Percentiles rank a stretch among this genome's conserved stretches.
phyloP scores from a whole-genome alignment of 2,113 vertebrate genomes.

The Lycocorax pyrrhopterus region DNA sequence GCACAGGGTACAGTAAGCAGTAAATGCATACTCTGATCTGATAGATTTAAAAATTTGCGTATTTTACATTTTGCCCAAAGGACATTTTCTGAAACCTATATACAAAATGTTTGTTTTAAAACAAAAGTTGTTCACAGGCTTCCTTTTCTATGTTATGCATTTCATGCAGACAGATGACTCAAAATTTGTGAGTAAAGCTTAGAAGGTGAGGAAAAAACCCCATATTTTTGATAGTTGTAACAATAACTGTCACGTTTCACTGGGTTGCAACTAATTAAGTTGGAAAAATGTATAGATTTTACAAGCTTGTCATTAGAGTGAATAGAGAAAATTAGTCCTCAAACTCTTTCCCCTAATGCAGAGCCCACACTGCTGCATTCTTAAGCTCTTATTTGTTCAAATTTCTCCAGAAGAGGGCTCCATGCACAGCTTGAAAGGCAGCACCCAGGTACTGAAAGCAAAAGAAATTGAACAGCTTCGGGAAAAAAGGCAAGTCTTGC shows the following conservation, averaged over 20 bases:
- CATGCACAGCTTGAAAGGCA: slow-evolving; percentile 68
- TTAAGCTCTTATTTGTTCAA: slow-evolving; percentile 29
- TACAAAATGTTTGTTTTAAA: not conserved
- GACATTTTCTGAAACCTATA: not conserved
- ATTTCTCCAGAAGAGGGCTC: slow-evolving; percentile 84
- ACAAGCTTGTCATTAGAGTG: not conserved
- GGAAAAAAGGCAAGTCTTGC: not conserved
- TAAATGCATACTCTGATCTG: not conserved
- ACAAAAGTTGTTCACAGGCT: not conserved
- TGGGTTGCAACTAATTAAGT: not conserved
- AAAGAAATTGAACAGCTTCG: not conserved
- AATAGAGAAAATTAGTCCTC: not conserved
- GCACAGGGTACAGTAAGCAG: not conserved
- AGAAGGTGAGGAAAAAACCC: not conserved
- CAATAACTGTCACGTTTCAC: not conserved
- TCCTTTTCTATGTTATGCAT: not conserved
- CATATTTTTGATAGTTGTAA: not conserved
- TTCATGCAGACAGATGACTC: not conserved
- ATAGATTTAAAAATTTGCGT: not conserved
- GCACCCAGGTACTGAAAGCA: slow-evolving; percentile 16
- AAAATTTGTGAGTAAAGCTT: not conserved
- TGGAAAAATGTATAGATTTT: not conserved
- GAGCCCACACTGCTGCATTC: not conserved
- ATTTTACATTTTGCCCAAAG: not conserved
- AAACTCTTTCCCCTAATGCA: not conserved